Evolutionary conservation across 2,113 vertebrate species (phyloP).

Genomic region (Rhipidura dahli): DNA sequence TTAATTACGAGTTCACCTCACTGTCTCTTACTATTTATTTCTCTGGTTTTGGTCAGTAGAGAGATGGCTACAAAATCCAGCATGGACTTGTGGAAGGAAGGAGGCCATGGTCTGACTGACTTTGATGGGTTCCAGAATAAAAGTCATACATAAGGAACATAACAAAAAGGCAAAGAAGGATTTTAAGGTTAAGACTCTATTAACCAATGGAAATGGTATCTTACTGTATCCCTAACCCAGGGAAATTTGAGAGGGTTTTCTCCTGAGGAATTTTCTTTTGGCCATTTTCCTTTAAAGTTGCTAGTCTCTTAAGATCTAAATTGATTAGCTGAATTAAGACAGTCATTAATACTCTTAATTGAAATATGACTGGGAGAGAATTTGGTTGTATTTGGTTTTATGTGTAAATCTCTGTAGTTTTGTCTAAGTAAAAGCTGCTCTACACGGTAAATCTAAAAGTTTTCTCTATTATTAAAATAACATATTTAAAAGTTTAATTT

Average conservation of each 20-base stretch:
- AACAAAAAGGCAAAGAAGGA: background rate
- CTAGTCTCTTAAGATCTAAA: background rate
- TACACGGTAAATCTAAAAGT: background rate
- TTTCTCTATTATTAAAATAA: background rate
- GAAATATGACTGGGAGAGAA: slow-evolving; percentile 5
- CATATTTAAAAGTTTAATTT: background rate
- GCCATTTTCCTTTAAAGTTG: background rate
- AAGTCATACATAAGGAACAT: background rate
- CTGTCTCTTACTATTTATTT: background rate
- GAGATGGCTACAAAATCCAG: background rate
- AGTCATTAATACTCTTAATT: background rate
- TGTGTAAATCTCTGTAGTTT: slow-evolving; percentile 13
- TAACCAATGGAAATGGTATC: background rate
- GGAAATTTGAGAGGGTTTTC: background rate
- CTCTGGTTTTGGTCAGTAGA: background rate
- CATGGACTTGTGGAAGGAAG: background rate
- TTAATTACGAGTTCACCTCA: background rate
- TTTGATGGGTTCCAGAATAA: background rate
- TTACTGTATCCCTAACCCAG: background rate
- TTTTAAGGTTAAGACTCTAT: background rate
- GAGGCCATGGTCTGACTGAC: background rate
- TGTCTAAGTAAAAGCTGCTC: background rate
- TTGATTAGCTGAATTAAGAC: slow-evolving; percentile 13
- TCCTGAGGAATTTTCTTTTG: background rate
- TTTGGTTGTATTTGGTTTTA: background rate